Conservation (phyloP, 2,797 vertebrate genomes). For the Squalus acanthias region DNA sequence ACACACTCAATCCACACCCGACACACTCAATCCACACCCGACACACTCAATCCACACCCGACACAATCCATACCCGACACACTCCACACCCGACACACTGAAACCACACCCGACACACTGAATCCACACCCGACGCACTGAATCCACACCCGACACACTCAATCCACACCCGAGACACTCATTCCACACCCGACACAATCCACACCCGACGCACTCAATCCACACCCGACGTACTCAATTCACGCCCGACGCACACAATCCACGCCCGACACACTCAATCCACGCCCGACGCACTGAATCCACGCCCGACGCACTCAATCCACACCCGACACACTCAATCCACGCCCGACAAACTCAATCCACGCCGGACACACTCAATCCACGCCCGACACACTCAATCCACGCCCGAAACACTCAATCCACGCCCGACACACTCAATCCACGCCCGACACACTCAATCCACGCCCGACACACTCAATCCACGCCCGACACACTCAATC, state of each 20-base stretch:
- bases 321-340: not conserved
- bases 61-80: too few relatives aligned
- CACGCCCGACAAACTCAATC: not conserved
- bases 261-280: not conserved
- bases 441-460: not conserved
- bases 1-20: not conserved
- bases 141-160: not conserved
- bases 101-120: too few relatives aligned
- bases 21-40: not conserved
- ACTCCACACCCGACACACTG: too few relatives aligned
- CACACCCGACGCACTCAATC: not conserved
- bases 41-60: not conserved
- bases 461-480: too few relatives aligned
- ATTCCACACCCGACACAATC: rapidly evolving
- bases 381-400: not conserved
- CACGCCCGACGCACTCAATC: too few relatives aligned
- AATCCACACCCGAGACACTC: not conserved
- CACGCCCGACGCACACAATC: too few relatives aligned
- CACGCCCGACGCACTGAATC: not conserved
- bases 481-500: too few relatives aligned
- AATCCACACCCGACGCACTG: not conserved
- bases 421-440: too few relatives aligned
- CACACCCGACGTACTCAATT: not conserved
- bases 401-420: not conserved
- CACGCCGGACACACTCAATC: not conserved